These are phyloP conservation scores for Synodontis membranacea DNA, from an alignment of 2,113 vertebrate genomes.

Conservation along the genomic window DNA sequence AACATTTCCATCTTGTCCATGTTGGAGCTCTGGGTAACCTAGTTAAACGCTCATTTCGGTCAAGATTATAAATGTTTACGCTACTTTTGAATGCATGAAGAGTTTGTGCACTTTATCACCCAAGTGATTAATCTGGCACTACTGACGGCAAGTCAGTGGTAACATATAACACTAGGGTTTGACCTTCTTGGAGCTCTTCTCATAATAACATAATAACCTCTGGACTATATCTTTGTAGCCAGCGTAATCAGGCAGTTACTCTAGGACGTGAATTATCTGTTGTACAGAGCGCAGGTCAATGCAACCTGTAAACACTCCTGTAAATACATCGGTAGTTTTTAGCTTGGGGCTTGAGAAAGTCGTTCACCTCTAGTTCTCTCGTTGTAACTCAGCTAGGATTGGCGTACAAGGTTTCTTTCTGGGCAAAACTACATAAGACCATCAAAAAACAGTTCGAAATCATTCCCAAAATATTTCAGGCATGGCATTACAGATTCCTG, in stretches of 20 bases:
- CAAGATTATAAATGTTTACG: background rate
- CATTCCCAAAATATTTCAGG: background rate
- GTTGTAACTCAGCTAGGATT: background rate
- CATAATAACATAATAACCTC: conserved; percentile 33
- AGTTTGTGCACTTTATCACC: conserved; percentile 11
- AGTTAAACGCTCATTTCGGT: background rate
- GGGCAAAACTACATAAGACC: background rate
- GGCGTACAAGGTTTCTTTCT: background rate
- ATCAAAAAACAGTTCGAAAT: background rate
- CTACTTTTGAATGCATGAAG: background rate
- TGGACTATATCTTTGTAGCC: conserved; percentile 29
- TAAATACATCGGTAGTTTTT: background rate
- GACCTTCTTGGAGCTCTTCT: conserved; percentile 13
- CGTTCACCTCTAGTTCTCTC: background rate
- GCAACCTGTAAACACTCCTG: conserved; percentile 12
- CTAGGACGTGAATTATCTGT: conserved; percentile 22
- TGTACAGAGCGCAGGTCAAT: conserved; percentile 19
- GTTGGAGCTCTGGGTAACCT: background rate
- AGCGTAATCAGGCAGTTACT: conserved; percentile 32
- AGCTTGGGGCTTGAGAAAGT: background rate
- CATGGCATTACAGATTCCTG: background rate
- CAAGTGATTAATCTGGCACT: conserved; percentile 21
- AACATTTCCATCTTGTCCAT: background rate
- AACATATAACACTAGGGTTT: background rate
- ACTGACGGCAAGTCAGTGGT: conserved; percentile 35